Base-by-base conservation (phyloP, 2,797 vertebrate species). In the Onychomys arenicola region DNA sequence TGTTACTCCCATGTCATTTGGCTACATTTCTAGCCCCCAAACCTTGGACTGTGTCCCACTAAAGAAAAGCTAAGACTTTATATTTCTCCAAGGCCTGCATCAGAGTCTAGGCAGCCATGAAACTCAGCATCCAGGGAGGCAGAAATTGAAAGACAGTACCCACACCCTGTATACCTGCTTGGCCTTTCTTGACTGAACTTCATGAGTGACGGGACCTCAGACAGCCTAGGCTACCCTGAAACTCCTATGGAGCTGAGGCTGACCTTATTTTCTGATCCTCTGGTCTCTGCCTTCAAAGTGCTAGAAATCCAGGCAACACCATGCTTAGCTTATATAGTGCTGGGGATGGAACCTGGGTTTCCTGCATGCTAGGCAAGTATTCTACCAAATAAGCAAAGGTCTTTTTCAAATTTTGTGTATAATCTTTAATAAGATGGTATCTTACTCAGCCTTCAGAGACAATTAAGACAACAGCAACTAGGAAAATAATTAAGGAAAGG, bases 381-480 rank as follows among this genome's bases (percentile, higher is more conserved):
- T 46, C 5, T 34, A 65, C 10, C 17, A 6, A 49, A 10, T 8
- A n/a, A 85, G 29, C 11, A 49, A 49, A 85, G 83, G 25, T 67
- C 32, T 43, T 67, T 34, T 49, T 25, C 23, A 85, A 14, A 1
- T 85, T 25, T 21, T 90, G 43, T 71, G 37, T 61, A 10, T 81
- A 67, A 55, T 82, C 16, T 92, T 93, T 84, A 75, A 25, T 81
- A 87, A 94, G 87, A 73, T 29, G 49, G 13, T 67, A 17, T 75
- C 59, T 95, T 93, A 55, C 10, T 94, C 34, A 92, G 55, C 1
- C 32, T 89, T 84, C 86, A 83, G 82, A 29, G 77, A 37, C 76
- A 73, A 77, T 73, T 25, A 23, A 32, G 71, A 49, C 37, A 43
- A 89, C 65, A 63, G 23, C 84, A 83, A 87, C 49, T 34, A 29